Evolutionary conservation across 2,113 vertebrate species (phyloP), one percentile per base, ranked within the genome.

Genomic region (Vireo altiloquus): DNA sequence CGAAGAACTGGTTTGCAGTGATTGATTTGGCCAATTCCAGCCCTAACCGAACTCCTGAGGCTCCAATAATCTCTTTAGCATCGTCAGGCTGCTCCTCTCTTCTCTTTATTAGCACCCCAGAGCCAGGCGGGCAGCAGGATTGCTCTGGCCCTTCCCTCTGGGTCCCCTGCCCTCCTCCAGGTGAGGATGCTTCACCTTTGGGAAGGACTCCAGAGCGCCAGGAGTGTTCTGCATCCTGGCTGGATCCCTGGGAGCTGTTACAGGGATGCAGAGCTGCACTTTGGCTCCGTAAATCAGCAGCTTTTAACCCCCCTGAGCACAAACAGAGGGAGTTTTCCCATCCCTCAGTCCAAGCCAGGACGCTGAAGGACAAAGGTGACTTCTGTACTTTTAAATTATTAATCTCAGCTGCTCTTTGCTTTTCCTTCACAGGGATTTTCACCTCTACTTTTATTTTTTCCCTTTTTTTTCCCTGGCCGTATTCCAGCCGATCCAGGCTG

Each of bases 41-140:
- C 61, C 60, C 8, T 89, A 92, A 92, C 59, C 4, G 1, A 91
- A 87, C 94, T 88, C 71, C 87, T 65, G 80, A 56, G 37, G 66
- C 78, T 77, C 74, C 8, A 3, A 44, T 92, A 80, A 95, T 92
- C 92, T 85, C 82, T 71, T 95, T 90, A 90, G 82, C 85, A 91
- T 87, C 12, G 50, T 85, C 72, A 11, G 87, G n/a, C n/a, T n/a
- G n/a, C n/a, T n/a, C n/a, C n/a, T n/a, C n/a, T n/a, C n/a, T n/a
- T n/a, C 60, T 27, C 87, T 72, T 47, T 14, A 61, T n/a, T 57
- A 42, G 6, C 28, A 33, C 6, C 49, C 37, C 57, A 3, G 8
- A 77, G 30, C 2, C 9, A 10, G 25, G 39, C 15, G 56, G 33
- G 72, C 7, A 1, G 33, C 4, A 35, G 42, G 22, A 82, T 74